phyloP scores from a whole-genome alignment of 2,113 vertebrate species.

The Syngnathoides biaculeatus region DNA sequence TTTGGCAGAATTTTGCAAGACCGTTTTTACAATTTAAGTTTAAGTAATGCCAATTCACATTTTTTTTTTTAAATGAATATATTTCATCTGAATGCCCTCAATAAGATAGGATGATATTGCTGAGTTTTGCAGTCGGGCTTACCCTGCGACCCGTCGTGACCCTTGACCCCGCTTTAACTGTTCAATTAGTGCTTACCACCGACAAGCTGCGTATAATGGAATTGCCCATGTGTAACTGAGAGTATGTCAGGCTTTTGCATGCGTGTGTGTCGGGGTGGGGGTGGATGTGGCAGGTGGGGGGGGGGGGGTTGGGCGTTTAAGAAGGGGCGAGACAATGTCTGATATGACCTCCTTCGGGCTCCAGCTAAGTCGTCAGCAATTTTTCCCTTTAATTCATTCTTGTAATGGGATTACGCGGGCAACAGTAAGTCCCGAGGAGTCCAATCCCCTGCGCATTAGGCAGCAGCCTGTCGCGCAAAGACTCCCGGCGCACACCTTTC shows the following conservation, averaged over 20 bases:
- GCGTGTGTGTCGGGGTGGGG: background rate
- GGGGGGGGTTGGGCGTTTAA: constrained; percentile 49
- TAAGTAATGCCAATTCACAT: background rate
- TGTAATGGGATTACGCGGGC: constrained; percentile 75
- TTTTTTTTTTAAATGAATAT: background rate
- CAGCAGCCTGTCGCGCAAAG: constrained; percentile 44
- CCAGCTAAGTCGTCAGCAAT: constrained; percentile 76
- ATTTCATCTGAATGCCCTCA: background rate
- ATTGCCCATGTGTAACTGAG: constrained; percentile 26
- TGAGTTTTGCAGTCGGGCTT: background rate
- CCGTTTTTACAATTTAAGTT: too few species aligned
- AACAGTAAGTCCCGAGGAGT: constrained; percentile 67
- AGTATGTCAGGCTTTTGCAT: constrained; percentile 31
- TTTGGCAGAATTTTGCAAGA: background rate
- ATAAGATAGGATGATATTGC: background rate
- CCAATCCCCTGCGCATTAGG: constrained; percentile 59
- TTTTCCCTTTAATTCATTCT: constrained; percentile 76
- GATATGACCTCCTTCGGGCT: constrained; percentile 72
- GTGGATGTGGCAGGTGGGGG: constrained; percentile 9
- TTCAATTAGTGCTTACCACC: background rate
- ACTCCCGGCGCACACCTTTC: constrained; percentile 20
- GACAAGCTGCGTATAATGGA: constrained; percentile 1
- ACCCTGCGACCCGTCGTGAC: background rate
- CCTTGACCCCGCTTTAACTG: constrained; percentile 1
- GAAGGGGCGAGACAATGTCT: constrained; percentile 67